These are phyloP conservation scores for Halocynthia aurantium DNA, from an alignment of 23 tunicate species.

Conservation along the genomic window DNA sequence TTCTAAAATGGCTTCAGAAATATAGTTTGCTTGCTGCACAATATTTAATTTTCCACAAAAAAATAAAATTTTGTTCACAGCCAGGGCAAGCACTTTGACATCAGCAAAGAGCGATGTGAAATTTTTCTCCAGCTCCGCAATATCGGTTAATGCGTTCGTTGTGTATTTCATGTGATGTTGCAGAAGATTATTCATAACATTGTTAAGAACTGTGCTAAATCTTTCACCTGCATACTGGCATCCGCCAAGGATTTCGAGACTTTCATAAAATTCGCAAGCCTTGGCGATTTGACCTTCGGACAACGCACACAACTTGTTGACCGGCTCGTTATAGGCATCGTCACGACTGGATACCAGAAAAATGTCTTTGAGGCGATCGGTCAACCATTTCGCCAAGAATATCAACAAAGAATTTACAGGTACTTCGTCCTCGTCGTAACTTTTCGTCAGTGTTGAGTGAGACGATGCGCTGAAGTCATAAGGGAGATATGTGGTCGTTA, in stretches of 20 bases:
- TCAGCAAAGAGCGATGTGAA: background rate
- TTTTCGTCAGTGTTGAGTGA: background rate
- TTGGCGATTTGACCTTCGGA: background rate
- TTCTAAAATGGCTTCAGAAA: constrained; percentile 56
- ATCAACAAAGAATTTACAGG: background rate
- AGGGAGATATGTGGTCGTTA: constrained; percentile 1
- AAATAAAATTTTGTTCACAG: background rate
- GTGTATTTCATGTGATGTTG: constrained; percentile 18
- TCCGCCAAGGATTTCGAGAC: constrained; percentile 7
- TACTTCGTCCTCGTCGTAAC: background rate
- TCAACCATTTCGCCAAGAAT: background rate
- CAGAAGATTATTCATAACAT: background rate
- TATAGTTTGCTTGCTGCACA: constrained; percentile 12
- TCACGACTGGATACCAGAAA: background rate
- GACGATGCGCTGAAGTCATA: background rate
- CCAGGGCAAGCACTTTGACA: constrained; percentile 7
- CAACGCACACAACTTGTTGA: background rate
- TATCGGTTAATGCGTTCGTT: background rate
- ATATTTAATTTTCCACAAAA: constrained; percentile 3
- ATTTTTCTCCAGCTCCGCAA: constrained; percentile 1
- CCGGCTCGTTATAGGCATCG: background rate
- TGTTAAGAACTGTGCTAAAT: background rate
- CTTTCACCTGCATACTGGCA: background rate
- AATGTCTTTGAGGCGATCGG: background rate
- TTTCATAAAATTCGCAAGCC: constrained; percentile 5